phyloP scores from a whole-genome alignment of 2,888 invertebrate species.

The Arctia plantaginis region DNA sequence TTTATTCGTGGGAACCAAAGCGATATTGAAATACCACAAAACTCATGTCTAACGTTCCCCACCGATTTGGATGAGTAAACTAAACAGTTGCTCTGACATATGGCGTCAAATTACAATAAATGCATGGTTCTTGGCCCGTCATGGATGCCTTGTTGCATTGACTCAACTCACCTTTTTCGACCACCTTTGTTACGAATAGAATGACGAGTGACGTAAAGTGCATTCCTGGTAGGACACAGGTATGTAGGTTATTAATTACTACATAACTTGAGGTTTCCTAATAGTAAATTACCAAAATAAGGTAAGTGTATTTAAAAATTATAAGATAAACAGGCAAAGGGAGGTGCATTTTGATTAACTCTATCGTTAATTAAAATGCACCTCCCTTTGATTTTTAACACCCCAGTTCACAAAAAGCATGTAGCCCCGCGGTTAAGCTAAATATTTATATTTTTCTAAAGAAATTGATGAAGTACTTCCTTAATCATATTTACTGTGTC shows the following conservation, averaged over 20 bases:
- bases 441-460: not conserved
- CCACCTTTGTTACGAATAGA: conserved; percentile 33
- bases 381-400: not conserved
- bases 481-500: not conserved
- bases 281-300: not conserved
- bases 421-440: not conserved
- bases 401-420: not conserved
- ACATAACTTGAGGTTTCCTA: not conserved
- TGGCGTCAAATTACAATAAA: conserved; percentile 24
- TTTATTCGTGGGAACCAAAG: conserved; percentile 38
- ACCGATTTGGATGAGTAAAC: conserved; percentile 45
- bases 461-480: not conserved
- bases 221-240: not conserved
- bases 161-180: conserved; percentile 32
- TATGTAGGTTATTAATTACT: not conserved
- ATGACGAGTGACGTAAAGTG: conserved; percentile 31
- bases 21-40: conserved; percentile 42
- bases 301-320: no score
- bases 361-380: not conserved
- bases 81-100: conserved; percentile 48
- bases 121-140: conserved; percentile 9
- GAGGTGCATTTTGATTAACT: no score
- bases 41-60: conserved; percentile 29
- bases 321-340: no score
- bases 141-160: conserved; percentile 23